Evolutionary conservation across 2,797 vertebrate genomes (phyloP).

Genomic region (Melanotaenia maccullochi): DNA sequence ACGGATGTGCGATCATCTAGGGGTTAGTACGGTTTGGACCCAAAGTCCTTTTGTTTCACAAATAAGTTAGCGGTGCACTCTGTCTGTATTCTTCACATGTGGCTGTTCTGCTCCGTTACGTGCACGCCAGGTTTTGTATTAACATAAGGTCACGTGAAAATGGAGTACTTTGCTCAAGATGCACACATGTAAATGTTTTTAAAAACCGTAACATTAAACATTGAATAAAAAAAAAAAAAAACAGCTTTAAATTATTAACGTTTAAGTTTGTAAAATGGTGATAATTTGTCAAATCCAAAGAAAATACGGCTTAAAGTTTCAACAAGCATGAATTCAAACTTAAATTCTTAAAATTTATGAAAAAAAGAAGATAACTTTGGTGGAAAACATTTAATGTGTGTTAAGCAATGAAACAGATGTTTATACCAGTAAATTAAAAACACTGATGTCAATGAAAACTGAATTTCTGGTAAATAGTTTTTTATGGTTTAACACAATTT

Average conservation of each 20-base stretch:
- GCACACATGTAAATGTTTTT: background rate
- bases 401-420: background rate
- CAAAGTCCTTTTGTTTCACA: background rate
- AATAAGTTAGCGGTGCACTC: background rate
- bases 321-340: background rate
- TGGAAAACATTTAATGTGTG: slow-evolving; percentile 4
- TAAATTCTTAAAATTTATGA: background rate
- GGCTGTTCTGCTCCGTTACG: background rate
- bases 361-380: background rate
- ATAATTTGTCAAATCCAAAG: background rate
- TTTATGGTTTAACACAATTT: background rate
- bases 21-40: background rate
- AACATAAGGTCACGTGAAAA: background rate
- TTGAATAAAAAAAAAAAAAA: background rate
- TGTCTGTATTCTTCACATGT: background rate
- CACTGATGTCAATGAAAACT: background rate
- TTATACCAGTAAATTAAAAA: background rate
- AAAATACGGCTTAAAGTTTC: background rate
- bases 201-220: background rate
- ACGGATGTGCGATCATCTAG: background rate
- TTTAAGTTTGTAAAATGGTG: background rate
- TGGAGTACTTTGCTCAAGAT: background rate
- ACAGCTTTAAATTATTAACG: background rate
- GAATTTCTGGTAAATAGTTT: background rate
- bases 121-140: background rate